Evolutionary conservation across 2,113 vertebrate genomes (phyloP), one percentile per base, ranked within the genome.

Genomic region (Agelaius phoeniceus): DNA sequence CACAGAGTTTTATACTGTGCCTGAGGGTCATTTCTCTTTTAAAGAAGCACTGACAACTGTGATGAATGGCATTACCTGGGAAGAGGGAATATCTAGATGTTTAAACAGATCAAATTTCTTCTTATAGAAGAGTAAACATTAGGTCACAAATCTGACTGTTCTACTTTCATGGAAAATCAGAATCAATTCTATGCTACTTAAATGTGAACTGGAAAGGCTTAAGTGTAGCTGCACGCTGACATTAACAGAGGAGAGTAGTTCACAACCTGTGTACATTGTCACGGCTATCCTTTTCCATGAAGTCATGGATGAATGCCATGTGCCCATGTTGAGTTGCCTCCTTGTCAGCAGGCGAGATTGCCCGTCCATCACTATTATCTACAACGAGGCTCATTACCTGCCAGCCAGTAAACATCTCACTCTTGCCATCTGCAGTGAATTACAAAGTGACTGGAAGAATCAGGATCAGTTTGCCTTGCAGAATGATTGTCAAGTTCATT

Each of bases 401-500:
- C 90, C 97, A 97, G 94, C 96, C 97, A 98, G 96, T 97, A 98
- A 97, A 97, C 96, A 97, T 97, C 96, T 97, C 96, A 94, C 97
- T 98, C 95, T 94, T 90, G 95, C 97, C 97, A 97, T 98, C 97
- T 98, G 97, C 97, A 93, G 80, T 97, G 97, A 98, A 98, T 98
- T 98, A 97, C 97, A 97, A 97, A 97, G 95, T 98, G 98, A 97
- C 95, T 93, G 96, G 92, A 95, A 97, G 96, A 98, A 98, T 98
- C 97, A 98, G 93, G 71, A 97, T 98, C 97, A 95, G 93, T 97
- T 97, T 96, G 97, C 95, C 84, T 95, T 95, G 91, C 92, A 96
- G 85, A 82, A 81, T 97, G 95, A 97, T 96, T 98, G 97, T 98
- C 97, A 98, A 97, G 94, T 98, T 97, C 94, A 95, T 97, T 98